Conservation (phyloP, 2,113 vertebrate species). For the Dromiciops gliroides region DNA sequence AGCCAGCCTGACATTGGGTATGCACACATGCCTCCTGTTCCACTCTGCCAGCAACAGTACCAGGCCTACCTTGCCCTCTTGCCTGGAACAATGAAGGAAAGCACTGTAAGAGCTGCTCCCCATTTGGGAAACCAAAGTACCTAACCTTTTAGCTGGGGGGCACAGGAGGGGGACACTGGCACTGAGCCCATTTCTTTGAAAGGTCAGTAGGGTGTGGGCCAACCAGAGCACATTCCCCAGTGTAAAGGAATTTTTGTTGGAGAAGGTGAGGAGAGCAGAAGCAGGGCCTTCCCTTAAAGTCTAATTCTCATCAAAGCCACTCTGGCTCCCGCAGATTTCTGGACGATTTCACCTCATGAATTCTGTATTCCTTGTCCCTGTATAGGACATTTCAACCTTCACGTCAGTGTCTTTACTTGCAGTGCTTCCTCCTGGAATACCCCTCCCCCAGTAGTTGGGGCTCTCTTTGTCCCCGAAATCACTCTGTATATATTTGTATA, state of each 20-base stretch:
- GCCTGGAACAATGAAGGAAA: not conserved
- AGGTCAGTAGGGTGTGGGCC: not conserved
- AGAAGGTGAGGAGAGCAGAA: not conserved
- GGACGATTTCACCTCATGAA: not conserved
- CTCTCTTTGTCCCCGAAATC: not conserved
- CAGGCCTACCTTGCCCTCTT: not conserved
- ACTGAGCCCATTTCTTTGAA: not conserved
- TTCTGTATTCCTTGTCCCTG: not conserved
- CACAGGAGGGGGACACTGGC: not conserved
- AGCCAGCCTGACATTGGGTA: slow-evolving; percentile 55
- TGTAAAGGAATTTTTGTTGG: not conserved
- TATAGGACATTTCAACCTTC: not conserved
- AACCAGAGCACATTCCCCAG: not conserved
- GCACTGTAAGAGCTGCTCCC: not conserved
- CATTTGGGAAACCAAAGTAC: not conserved
- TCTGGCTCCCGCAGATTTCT: not conserved
- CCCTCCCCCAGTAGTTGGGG: not conserved
- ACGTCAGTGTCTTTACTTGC: not conserved
- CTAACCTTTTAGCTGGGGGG: not conserved
- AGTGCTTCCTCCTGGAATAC: not conserved
- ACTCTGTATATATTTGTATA: not conserved
- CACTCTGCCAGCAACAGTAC: not conserved
- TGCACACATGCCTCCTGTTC: rapidly evolving
- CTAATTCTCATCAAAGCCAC: not conserved
- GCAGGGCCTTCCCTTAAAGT: not conserved